Evolutionary conservation across 1,140 invertebrate genomes (phyloP), one percentile per base, ranked within the genome.

Genomic region (Amphibalanus amphitrite): DNA sequence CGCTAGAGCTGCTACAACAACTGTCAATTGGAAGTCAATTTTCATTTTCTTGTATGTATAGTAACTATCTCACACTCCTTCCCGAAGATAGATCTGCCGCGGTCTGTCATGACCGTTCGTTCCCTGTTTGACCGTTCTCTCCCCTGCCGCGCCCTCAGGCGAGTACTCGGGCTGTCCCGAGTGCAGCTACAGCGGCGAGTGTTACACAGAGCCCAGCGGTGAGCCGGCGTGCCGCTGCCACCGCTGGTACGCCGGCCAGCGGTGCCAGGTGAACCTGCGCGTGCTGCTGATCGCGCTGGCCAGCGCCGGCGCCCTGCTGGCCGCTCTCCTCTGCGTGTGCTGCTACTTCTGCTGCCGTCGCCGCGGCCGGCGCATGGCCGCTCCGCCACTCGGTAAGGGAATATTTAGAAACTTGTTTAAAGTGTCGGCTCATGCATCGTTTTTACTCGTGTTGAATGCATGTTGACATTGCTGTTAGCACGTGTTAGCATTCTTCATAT

Each of bases 131-230:
- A n/a, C n/a, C n/a, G n/a, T n/a, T n/a, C n/a, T n/a, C 33, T 15
- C 4, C 33, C 33, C 33, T 38, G 4, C 33, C 33, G 33, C 33
- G 4, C 33, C 15, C 15, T 3, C 47, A 72, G 71, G 64, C 30
- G 65, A 29, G 65, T 69, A 25, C 38, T 28, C 72, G 0, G 25
- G 29, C 33, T 77, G 76, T 67, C 73, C 74, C 29, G 65, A 69
- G 47, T 77, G 76, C 70, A 75, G 71, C 70, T 76, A 73, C 71
- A 73, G 74, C 40, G 76, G 76, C 8, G 74, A 75, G 40, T 77
- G 76, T 67, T 69, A 74, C 26, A 69, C 26, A 0, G 13, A 59
- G 47, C 20, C 67, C 3, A 30, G 13, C 10, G 70, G 74, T 47
- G 75, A 75, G 15, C 64, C 75, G 20, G 64, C 69, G 0, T 77